Base-by-base conservation (phyloP, 2,888 invertebrate genomes). In the Galerucella calmariensis region DNA sequence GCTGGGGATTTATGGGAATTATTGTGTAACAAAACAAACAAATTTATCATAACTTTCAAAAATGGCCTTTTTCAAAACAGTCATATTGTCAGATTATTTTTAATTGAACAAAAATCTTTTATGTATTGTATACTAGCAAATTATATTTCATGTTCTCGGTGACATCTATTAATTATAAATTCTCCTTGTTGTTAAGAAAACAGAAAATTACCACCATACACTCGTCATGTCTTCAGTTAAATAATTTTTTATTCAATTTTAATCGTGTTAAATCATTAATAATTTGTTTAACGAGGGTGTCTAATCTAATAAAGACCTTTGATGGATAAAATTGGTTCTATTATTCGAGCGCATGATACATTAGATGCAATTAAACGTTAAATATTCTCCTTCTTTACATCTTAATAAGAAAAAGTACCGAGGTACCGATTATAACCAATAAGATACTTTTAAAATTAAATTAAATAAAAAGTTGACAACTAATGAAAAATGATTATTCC, bases 1-100 rank as follows among this genome's bases (percentile, higher is more conserved):
- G 61, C 11, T 2, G 51, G 0, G 69, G 27, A 48, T 62, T 69
- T 69, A 61, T 16, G 69, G 69, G 69, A 35, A 53, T 69, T 69
- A 48, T 11, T 46, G 3, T 16, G 12, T 41, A 41, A 68, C 68
- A 68, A 68, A 69, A 62, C 48, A 61, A 48, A 59, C 46, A 51
- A 61, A 69, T 69, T 69, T 20, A 61, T 69, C 69, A 51, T 48
- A 14, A 16, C 20, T 3, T 35, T 24, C 1, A 14, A 27, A 27
- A 27, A 27, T 35, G 35, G 16, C 35, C 35, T 20, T 59, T 59
- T 59, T 59, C 5, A 5, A 35, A 35, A 27, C 16, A 11, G 20
- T 24, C 24, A 59, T 6, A 11, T 6, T 51, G 51, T 51, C 51
- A 51, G n/a, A 12, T 51, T 12, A 51, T 51, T 14, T 51, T 51